Base-by-base conservation (phyloP, 2,797 vertebrate genomes). In the Orientallactaga sibirica region DNA sequence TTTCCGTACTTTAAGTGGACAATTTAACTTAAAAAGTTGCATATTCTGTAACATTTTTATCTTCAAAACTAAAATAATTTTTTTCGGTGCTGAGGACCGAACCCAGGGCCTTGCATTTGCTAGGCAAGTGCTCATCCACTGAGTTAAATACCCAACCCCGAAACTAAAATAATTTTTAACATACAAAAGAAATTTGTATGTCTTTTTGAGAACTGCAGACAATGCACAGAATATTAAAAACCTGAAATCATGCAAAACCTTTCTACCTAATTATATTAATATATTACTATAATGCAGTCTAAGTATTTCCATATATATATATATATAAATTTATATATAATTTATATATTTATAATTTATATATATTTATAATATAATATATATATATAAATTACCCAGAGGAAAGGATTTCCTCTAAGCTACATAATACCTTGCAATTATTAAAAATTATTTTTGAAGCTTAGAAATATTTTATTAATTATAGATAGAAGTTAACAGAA, bases 181-280 rank as follows among this genome's bases (percentile, higher is more conserved):
- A 94, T 12, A 76, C 11, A 80, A 75, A 95, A 91, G 16, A 93
- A 90, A 93, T 66, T 11, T 66, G 15, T 61, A 41, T 70, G 20
- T 85, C 22, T 67, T 90, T 94, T n/a, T 77, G 41, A 75, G 91
- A 90, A 94, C 27, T 64, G 14, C 15, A 90, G 55, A 80, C 25
- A 92, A 85, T 80, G 37, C 25, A 70, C 84, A 90, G 25, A 79
- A 41, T 66, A 88, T 89, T 89, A 84, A 94, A 94, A 88, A 96
- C 84, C 24, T 86, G 18, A 20, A 93, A 93, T 62, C 81, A 89
- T 41, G 41, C 2, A 94, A 95, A 93, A 93, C 24, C 20, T 75
- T 89, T 87, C 64, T 16, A 96, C n/a, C 9, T 43, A 81, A 86
- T 67, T 89, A 84, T 88, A 83, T 64, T 93, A 88, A 37, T 75